These are phyloP conservation scores for Eubucco bourcierii DNA, from an alignment of 2,113 vertebrate genomes.

Conservation along the genomic window DNA sequence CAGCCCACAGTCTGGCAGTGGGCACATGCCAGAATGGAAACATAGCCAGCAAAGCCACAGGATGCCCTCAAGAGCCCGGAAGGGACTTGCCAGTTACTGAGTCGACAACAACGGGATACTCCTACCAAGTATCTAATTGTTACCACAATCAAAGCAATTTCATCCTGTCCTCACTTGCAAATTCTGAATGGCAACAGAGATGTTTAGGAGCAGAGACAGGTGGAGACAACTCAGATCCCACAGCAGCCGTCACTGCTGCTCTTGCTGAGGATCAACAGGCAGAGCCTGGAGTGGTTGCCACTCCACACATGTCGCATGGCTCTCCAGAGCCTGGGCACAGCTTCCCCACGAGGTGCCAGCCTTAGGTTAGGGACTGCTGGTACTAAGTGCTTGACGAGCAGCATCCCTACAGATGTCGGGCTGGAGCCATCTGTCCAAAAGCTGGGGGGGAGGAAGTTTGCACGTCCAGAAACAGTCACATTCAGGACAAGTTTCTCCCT, in stretches of 20 bases:
- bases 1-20: neutral
- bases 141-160: neutral
- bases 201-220: neutral
- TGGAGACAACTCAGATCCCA: neutral
- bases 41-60: neutral
- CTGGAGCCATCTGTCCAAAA: neutral
- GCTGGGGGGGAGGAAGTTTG: neutral
- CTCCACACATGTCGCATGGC: neutral
- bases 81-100: neutral
- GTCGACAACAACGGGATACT: neutral
- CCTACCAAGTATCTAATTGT: neutral
- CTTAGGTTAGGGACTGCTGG: neutral
- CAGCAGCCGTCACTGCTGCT: neutral
- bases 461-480: neutral
- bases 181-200: neutral
- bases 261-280: fast-evolving
- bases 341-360: neutral
- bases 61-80: neutral
- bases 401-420: neutral
- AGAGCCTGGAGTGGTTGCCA: fast-evolving
- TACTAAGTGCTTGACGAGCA: neutral
- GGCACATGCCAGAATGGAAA: neutral
- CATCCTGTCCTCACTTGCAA: neutral
- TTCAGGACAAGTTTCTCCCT: neutral
- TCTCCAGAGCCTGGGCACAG: neutral